Evolutionary conservation across 2,797 vertebrate species (phyloP), one percentile per base, ranked within the genome.

Genomic region (Lepidocolaptes lacrymiger): DNA sequence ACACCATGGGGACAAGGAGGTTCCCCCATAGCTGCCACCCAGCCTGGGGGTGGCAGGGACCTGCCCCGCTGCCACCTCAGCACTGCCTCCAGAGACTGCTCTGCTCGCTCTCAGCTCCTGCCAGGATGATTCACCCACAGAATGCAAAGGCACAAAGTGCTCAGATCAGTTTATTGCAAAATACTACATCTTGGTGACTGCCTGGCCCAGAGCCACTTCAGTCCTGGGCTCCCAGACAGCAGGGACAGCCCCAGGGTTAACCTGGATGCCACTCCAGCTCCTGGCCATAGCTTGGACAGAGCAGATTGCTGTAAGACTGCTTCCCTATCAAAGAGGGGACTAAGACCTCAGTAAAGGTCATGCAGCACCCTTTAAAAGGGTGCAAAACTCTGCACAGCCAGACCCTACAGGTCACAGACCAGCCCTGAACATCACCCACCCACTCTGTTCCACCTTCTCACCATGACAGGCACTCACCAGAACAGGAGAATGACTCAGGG

Each of bases 91-190:
- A 6, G 69, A 86, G 64, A 90, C 34, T 3, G 4, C 63, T 88
- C 12, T 3, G 4, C 63, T 88, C 12, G 2, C 67, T 78, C 71
- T 51, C 7, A 0, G 63, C 12, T 85, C 76, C 41, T 8, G 0
- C 44, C 66, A n/a, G 36, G 34, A 84, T 94, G 86, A 95, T 91
- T 96, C 95, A 94, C 59, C n/a, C 62, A 19, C 23, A 84, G 78
- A 81, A 92, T 89, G 77, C 69, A 94, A 91, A 93, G 49, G 58
- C 17, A 4, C 48, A 44, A 69, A 78, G 32, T 2, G 6, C 91
- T 93, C 80, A 59, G 56, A 87, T 91, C 78, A 76, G 63, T 62
- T 54, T 32, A 3, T 85, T 91, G 96, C 91, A 91, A 91, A 95
- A 93, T 44, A 69, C 8, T 24, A 24, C 43, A 46, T 67, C 73